Evolutionary conservation across 2,888 invertebrate genomes (phyloP).

Genomic region (Gonocerus acuteangulatus): DNA sequence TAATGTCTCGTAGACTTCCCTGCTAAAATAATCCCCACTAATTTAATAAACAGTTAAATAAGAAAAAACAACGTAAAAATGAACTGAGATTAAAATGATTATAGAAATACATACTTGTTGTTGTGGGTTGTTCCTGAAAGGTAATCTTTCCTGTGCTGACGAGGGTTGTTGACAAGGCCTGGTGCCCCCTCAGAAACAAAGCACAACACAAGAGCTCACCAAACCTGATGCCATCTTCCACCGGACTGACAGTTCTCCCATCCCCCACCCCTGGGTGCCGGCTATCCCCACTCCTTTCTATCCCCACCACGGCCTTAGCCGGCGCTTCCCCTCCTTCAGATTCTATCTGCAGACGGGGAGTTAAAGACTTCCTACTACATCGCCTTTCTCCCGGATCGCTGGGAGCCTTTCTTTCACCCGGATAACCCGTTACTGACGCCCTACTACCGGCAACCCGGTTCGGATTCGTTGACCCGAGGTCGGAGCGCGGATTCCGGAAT

Average conservation of each 20-base stretch:
- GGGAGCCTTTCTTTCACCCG: not conserved
- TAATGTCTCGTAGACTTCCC: too few relatives aligned
- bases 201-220: conserved; percentile 24
- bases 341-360: not conserved
- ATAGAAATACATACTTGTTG: conserved; percentile 17
- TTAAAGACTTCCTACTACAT: not conserved
- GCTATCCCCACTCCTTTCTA: not conserved
- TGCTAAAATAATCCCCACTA: too few relatives aligned
- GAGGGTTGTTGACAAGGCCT: conserved; percentile 6
- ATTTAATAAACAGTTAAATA: too few relatives aligned
- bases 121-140: conserved; percentile 28
- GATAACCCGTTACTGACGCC: not conserved
- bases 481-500: too few relatives aligned
- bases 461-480: too few relatives aligned
- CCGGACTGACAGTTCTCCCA: conserved; percentile 14
- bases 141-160: conserved; percentile 7
- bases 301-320: not conserved
- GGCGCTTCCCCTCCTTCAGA: not conserved
- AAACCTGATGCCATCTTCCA: conserved; percentile 25
- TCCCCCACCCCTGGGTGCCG: not conserved
- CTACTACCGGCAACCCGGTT: not conserved
- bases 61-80: too few relatives aligned
- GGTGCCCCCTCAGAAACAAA: conserved; percentile 28
- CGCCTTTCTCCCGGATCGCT: conserved; percentile 12
- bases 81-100: too few relatives aligned